Base-by-base conservation (phyloP, 2,113 vertebrate genomes). In the Lathamus discolor region DNA sequence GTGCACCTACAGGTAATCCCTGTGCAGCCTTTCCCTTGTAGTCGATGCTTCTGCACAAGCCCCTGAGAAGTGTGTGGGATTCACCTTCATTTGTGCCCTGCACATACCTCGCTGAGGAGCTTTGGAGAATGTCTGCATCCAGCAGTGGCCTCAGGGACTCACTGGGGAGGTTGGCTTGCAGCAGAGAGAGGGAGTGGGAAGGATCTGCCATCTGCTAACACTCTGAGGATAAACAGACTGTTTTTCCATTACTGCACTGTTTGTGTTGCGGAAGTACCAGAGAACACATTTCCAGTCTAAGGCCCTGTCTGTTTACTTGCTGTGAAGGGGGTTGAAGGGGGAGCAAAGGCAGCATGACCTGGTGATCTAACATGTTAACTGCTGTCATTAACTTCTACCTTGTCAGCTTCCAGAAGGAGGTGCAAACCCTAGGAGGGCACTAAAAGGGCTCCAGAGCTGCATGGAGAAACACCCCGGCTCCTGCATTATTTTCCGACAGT, bases 221-320 rank as follows among this genome's bases (percentile, higher is more conserved):
- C 91, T 93, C 88, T 48, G 74, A 88, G 80, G 44, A 95, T 64
- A 95, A 96, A 84, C 96, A 97, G 90, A 51, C 89, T 94, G 86
- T 92, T 96, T 96, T 92, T 94, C 95, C 96, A 96, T 97, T 93
- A 83, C 82, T 27, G 2, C 81, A 44, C 63, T 96, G 95, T 96
- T 97, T 96, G 95, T 94, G 82, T 55, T 94, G 92, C 1, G 7
- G 92, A 96, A 94, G 93, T 79, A 96, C 43, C 41, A 39, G 90
- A 85, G 57, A 57, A 94, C 92, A 90, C 63, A 54, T 94, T 96
- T 94, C 91, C 92, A 96, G 89, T 17, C 95, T 29, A 19, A 2
- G 10, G 78, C 37, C 73, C 2, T 9, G 4, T 74, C 48, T 97
- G 94, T 97, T 97, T 96, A 91, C 82, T 92, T 54, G 79, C 74